Base-by-base conservation (phyloP, 2,797 vertebrate genomes). In the Falco columbarius region DNA sequence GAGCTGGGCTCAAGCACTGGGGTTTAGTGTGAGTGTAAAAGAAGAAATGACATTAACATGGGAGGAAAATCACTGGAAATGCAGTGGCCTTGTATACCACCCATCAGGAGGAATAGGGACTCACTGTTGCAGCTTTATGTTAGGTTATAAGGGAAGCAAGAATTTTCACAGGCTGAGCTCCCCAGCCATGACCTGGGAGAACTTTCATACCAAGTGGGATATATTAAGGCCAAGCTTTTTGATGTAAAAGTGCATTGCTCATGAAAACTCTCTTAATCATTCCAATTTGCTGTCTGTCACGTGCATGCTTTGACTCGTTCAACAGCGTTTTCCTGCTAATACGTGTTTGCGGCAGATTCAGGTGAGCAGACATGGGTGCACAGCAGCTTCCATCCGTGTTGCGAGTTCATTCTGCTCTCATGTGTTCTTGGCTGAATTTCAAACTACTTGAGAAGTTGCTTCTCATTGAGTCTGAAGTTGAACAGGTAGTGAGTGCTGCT, bases 301-400 rank as follows among this genome's bases (percentile, higher is more conserved):
- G 87, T 76, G 87, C 77, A 36, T n/a, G 94, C 87, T 94, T 95
- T 44, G 67, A 4, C 80, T 56, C 95, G 58, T 81, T 42, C 59
- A 59, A 12, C 59, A 47, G 47, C 79, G 89, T 68, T 68, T 51
- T 77, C 44, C 90, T 74, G 86, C 95, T 95, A 14, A 46, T 46
- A 23, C 52, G 4, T 40, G 62, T 86, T 88, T 87, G 86, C 44
- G 8, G 86, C 80, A 75, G 79, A 38, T 40, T 73, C 32, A 29
- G 44, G 32, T 2, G 51, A 54, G 54, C 73, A 70, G 59, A 65
- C 10, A 30, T 22, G 17, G 51, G 68, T n/a, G 30, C 30, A 14
- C 52, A n/a, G 72, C 77, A 70, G 62, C 68, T 63, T 74, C 63
- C 55, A 27, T 34, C 27, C 5, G 1, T 56, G 49, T 46, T 36